Percentiles rank a stretch among this genome's conserved stretches.
Conservation (phyloP, 2,113 vertebrate genomes). For the Dryoscopus gambensis region DNA sequence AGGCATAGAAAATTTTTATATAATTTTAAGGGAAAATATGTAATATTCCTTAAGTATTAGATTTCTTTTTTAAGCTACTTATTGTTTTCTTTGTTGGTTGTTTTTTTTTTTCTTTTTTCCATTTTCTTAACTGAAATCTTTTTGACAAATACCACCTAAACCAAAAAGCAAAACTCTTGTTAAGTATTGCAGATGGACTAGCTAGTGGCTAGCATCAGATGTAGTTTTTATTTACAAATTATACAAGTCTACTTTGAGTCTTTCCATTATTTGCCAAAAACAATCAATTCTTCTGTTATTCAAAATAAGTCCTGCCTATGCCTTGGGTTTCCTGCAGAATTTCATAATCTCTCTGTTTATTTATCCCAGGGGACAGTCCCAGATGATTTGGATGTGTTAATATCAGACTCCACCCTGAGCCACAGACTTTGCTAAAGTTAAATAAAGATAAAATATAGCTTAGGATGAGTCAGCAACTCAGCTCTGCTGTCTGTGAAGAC, state of each 20-base stretch:
- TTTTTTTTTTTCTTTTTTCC: neutral
- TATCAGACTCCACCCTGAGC: neutral
- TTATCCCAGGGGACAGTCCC: neutral
- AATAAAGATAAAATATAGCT: neutral
- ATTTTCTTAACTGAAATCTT: neutral
- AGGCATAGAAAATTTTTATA: neutral
- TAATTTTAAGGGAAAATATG: neutral
- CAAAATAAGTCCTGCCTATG: neutral
- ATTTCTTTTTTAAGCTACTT: neutral
- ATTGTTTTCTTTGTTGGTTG: neutral
- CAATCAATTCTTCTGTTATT: neutral
- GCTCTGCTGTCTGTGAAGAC: neutral
- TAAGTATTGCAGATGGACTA: neutral
- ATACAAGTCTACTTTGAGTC: neutral
- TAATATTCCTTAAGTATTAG: neutral
- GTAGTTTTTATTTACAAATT: neutral
- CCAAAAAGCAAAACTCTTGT: neutral
- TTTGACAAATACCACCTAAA: neutral
- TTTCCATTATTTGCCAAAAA: neutral
- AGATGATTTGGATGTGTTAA: neutral
- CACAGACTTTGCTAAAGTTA: neutral
- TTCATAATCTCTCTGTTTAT: neutral
- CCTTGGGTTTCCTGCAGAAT: neutral
- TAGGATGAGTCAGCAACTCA: neutral
- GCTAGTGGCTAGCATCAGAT: neutral